Evolutionary conservation across 2,888 invertebrate species (phyloP), one percentile per base, ranked within the genome.

Genomic region (Harmothoe impar): DNA sequence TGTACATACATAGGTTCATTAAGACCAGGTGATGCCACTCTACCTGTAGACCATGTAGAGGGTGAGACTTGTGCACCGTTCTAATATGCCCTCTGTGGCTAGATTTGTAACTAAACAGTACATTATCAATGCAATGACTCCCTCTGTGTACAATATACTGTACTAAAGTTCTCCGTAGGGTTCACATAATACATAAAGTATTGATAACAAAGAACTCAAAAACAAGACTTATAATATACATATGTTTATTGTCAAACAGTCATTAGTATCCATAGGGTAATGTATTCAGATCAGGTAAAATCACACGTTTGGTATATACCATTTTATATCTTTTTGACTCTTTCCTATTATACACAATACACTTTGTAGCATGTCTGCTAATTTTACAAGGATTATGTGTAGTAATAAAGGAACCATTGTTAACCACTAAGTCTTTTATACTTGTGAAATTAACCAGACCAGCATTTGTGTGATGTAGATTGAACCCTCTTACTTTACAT

Each of bases 401-500:
- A 5, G 25, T 72, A 3, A 7, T 25, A 5, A n/a, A 15, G 5
- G 7, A 3, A 72, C 72, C n/a, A n/a, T n/a, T n/a, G n/a, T 43
- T 10, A 43, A 29, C 5, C 31, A 72, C 25, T 25, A 72, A 1
- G 5, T 84, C 43, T 29, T 84, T 33, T 5, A 84, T 20, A 35
- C 10, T 1, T 33, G 10, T 7, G 33, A 84, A 84, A 23, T 84
- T 84, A n/a, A 84, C 33, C 1, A 35, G 1, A 1, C 33, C 7
- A 5, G 84, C 10, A 43, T 84, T 84, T 20, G 3, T 43, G 25
- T 84, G 23, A 20, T 84, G 10, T 7, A 84, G 33, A 23, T 33
- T 51, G 29, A 84, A 84, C 23, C 84, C 84, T 20, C 84, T 1
- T 0, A 84, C 84, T 84, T 84, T 84, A n/a, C 43, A 35, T 1